A percentile compares a stretch with the other conserved stretches of the same genome.
These are phyloP conservation scores for Nestor notabilis DNA, from an alignment of 2,113 vertebrate genomes.

Conservation along the genomic window DNA sequence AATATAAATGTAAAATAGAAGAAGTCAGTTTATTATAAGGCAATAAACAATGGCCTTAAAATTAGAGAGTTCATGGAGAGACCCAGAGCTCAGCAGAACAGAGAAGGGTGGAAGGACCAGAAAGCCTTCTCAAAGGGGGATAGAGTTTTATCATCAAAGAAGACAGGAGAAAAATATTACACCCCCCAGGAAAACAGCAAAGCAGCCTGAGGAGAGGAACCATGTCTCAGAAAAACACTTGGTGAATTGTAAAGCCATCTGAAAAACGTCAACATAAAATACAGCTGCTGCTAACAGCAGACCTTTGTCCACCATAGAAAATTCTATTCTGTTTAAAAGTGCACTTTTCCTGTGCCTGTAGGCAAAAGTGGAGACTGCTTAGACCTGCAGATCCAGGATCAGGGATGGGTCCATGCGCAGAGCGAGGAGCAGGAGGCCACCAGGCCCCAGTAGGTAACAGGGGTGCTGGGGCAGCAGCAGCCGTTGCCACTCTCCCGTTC, in stretches of 20 bases:
- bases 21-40: not conserved
- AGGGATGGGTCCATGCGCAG: not conserved
- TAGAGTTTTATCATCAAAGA: not conserved
- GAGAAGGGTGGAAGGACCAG: not conserved
- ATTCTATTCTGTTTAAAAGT: not conserved
- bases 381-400: not conserved
- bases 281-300: not conserved
- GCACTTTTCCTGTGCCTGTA: not conserved
- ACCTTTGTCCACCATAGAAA: not conserved
- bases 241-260: not conserved
- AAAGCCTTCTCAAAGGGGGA: not conserved
- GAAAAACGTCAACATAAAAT: not conserved
- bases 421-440: not conserved
- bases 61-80: not conserved
- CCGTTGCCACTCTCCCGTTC: not conserved
- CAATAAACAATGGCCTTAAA: not conserved
- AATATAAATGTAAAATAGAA: conserved; percentile 21
- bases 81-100: not conserved
- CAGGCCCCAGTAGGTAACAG: not conserved
- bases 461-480: not conserved
- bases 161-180: not conserved
- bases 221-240: not conserved
- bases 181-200: not conserved
- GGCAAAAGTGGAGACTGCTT: not conserved
- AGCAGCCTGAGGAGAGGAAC: not conserved